A percentile compares a stretch with the other conserved stretches of the same genome.
Conservation (phyloP, 2,888 invertebrate species). For the Trissolcus japonicus region DNA sequence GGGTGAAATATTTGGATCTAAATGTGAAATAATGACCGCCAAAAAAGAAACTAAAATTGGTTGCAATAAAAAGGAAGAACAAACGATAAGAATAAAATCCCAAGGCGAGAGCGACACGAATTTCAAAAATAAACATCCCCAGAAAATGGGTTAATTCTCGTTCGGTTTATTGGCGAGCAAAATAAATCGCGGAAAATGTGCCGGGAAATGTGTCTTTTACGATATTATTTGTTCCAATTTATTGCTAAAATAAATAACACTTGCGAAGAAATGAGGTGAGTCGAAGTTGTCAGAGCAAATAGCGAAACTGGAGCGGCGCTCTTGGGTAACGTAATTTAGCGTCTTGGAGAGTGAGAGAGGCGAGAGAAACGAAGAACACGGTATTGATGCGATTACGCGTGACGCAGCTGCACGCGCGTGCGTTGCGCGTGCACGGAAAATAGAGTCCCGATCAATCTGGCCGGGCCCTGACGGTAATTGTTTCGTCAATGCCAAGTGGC, state of each 20-base stretch:
- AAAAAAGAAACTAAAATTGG: too few relatives aligned
- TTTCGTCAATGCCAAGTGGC: constrained; percentile 49
- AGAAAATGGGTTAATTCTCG: too few relatives aligned
- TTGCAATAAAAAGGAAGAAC: too few relatives aligned
- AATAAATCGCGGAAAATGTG: too few relatives aligned
- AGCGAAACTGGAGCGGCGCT: background rate
- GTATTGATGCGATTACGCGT: constrained; percentile 20
- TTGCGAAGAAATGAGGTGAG: constrained; percentile 1
- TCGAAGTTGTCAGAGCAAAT: constrained; percentile 5
- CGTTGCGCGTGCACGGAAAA: constrained; percentile 49
- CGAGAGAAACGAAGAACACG: background rate
- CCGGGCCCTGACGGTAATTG: constrained; percentile 57
- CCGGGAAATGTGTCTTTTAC: too few relatives aligned
- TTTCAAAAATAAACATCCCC: too few relatives aligned
- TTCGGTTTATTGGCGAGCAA: too few relatives aligned
- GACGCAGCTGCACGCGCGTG: constrained; percentile 44
- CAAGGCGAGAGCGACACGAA: too few relatives aligned
- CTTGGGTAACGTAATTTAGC: constrained; percentile 9
- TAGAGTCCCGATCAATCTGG: constrained; percentile 58
- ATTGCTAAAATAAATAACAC: constrained; percentile 1
- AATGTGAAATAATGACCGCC: too few relatives aligned
- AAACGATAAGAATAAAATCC: too few relatives aligned
- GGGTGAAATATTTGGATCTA: too few relatives aligned
- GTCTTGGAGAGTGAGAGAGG: constrained; percentile 1
- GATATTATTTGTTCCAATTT: too few relatives aligned